These are phyloP conservation scores for Tragelaphus imberbis DNA, from an alignment of 2,113 vertebrate genomes.

Conservation along the genomic window DNA sequence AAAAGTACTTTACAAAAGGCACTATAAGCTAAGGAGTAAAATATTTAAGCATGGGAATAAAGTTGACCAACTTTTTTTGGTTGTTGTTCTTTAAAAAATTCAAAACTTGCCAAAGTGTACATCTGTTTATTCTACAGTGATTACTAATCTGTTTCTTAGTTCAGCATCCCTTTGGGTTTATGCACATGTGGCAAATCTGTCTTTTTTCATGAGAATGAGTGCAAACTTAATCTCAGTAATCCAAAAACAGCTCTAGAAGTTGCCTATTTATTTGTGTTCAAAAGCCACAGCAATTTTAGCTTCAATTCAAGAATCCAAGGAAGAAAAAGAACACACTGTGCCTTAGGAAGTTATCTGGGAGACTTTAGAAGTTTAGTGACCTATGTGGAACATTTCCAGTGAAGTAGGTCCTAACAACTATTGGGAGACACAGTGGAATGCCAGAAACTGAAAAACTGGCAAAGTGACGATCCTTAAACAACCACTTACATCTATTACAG, in stretches of 20 bases:
- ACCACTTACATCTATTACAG: background rate
- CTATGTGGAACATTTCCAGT: background rate
- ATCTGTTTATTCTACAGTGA: slow-evolving; percentile 44
- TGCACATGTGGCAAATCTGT: slow-evolving; percentile 10
- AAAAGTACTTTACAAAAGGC: background rate
- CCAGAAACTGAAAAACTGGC: background rate
- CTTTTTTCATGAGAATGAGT: slow-evolving; percentile 32
- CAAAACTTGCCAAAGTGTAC: background rate
- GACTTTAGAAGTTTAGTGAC: background rate
- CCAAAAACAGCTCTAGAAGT: slow-evolving; percentile 1
- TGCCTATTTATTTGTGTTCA: slow-evolving; percentile 15
- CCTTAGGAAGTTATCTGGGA: background rate
- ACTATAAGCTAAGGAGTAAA: slow-evolving; percentile 1
- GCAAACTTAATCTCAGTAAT: slow-evolving; percentile 41
- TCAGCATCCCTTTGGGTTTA: slow-evolving; percentile 4
- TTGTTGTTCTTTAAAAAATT: background rate
- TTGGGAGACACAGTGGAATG: background rate
- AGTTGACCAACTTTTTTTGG: background rate
- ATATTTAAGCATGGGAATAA: background rate
- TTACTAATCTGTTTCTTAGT: slow-evolving; percentile 25
- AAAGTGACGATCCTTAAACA: background rate
- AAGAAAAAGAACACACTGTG: background rate
- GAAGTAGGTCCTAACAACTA: background rate
- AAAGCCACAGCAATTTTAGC: background rate
- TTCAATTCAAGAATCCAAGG: background rate